Evolutionary conservation across 2,888 invertebrate species (phyloP), one percentile per base, ranked within the genome.

Genomic region (Peribatodes rhomboidaria): DNA sequence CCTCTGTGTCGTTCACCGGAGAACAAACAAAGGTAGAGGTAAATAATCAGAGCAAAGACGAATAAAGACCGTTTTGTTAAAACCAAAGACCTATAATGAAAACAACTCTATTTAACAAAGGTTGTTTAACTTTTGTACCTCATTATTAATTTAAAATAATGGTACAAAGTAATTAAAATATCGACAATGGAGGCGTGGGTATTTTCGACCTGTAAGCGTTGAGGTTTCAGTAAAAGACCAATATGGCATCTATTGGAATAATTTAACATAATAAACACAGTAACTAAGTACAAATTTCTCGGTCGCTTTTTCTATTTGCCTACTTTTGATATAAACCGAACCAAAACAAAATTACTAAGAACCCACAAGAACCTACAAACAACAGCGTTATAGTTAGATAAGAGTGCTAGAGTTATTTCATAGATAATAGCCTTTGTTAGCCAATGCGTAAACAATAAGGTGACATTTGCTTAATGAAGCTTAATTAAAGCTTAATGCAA

Each of bases 1-100:
- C 52, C 16, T 41, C 42, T 20, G 39, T 53, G 68, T 66, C 66
- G 55, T 63, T 69, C 61, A 69, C 65, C 63, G 62, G 22, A 2
- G 27, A 47, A 60, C 59, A 58, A 60, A 68, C 49, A 65, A 68
- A 60, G 54, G 62, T 61, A 53, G 35, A 55, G 56, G 52, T 53
- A 59, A 64, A 59, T 41, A 58, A 54, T 47, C 37, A 57, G 27
- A 27, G 44, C 41, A 59, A 55, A 55, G 27, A 44, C 33, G 44
- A 42, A 44, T 18, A 50, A 63, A 58, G 14, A 35, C 27, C 13
- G 16, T 41, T 46, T 46, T 53, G 52, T 31, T 52, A 39, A 63
- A 63, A 57, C 11, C 42, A 37, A 56, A 55, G 16, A 50, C 44
- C n/a, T 44, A 44, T 18, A 44, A 41, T 35, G 44, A 37, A 53